Base-by-base conservation (phyloP, 2,113 vertebrate genomes). In the Castor canadensis region DNA sequence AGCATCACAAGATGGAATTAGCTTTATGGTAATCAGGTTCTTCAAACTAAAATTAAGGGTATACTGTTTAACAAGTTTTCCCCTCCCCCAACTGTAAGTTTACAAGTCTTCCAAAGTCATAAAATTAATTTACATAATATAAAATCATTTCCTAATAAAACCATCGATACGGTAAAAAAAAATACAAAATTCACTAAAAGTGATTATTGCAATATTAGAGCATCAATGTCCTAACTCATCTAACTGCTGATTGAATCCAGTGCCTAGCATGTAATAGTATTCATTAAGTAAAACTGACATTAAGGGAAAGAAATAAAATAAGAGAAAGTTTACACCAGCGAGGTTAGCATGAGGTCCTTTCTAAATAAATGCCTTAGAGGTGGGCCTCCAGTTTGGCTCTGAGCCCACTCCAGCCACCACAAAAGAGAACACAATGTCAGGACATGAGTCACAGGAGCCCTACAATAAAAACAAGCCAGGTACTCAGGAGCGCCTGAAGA, bases 201-300 rank as follows among this genome's bases (percentile, higher is more conserved):
- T 40, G 43, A 1, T 60, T 80, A 69, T 72, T 91, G 81, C 19
- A 88, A 45, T n/a, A 73, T 30, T 20, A 82, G 32, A 43, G 79
- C 47, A 11, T 38, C 49, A 82, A 0, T 86, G 40, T 81, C 71
- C n/a, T n/a, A n/a, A 95, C 28, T 91, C 38, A 93, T 60, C 9
- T 85, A 76, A 26, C 43, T 79, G 56, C 62, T 76, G 30, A 56
- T 13, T 80, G 47, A 82, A 35, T 43, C 9, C 45, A 75, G 19
- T 43, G n/a, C 56, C 38, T 73, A 45, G 6, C 22, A 89, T 15
- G 87, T 9, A 64, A 52, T 30, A 91, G 58, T 43, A 91, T 16
- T 91, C 77, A 89, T n/a, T 84, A 87, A 93, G 84, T 60, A 93
- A 95, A 91, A 87, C 3, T 72, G 26, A 82, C n/a, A n/a, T n/a